These are phyloP conservation scores for Orthosia gracilis DNA, from an alignment of 2,888 invertebrate genomes.

Conservation along the genomic window DNA sequence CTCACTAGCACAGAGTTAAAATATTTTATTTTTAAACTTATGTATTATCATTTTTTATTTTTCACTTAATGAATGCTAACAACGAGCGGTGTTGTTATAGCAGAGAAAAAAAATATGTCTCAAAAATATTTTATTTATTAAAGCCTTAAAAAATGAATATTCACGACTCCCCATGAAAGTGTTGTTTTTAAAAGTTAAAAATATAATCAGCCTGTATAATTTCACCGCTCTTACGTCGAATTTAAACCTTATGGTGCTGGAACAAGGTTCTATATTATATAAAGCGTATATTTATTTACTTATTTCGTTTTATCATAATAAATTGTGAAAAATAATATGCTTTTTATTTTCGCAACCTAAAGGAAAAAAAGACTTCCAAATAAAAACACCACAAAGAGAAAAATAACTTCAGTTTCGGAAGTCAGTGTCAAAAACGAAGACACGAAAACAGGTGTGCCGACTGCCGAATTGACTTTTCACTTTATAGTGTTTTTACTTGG, in stretches of 20 bases:
- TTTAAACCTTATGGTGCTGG: conserved; percentile 61
- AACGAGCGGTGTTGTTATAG: background rate
- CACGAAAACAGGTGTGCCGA: no score
- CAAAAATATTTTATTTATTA: background rate
- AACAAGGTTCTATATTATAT: conserved; percentile 51
- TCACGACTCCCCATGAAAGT: background rate
- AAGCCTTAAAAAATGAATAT: background rate
- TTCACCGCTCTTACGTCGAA: conserved; percentile 29
- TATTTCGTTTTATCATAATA: conserved; percentile 62
- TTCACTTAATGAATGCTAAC: background rate
- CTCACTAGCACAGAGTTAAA: background rate
- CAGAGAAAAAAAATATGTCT: background rate
- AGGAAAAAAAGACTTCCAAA: no score
- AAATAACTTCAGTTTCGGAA: no score
- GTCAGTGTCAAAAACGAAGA: no score
- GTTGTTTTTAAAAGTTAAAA: background rate
- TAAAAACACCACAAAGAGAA: no score
- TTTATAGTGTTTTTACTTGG: no score
- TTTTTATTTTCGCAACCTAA: conserved; percentile 21
- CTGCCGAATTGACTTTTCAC: no score
- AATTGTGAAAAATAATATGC: conserved; percentile 42
- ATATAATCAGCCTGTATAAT: background rate
- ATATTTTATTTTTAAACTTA: background rate
- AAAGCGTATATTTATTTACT: conserved; percentile 35
- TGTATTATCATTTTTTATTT: background rate